Base-by-base conservation (phyloP, 2,113 vertebrate species). In the Crotalus viridis region DNA sequence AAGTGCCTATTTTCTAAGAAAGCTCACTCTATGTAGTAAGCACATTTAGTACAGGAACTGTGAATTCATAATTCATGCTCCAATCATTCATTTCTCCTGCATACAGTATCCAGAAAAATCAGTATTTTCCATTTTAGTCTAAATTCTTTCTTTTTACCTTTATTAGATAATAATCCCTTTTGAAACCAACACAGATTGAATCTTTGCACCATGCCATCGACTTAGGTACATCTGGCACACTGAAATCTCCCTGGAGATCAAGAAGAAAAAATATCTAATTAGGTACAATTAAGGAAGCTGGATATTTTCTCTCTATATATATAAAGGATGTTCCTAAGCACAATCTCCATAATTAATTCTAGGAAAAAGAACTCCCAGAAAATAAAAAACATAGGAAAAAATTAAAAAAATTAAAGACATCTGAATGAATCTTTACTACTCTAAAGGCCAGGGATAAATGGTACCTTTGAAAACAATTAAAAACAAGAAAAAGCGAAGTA, bases 201-300 rank as follows among this genome's bases (percentile, higher is more conserved):
- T 99, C 99, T 96, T 99, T 98, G 97, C 99, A 99, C 99, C 99
- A 99, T 8, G 99, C 99, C 99, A 99, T 99, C 88, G 99, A 99
- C 94, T 99, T 99, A 81, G 99, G 99, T 94, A 99, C 98, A 96
- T 99, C 99, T 51, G 99, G 98, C 64, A 99, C 99, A 85, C 98
- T 98, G 88, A 99, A 98, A 94, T 99, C 99, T 0, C 98, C 99
- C 99, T 99, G 92, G 89, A 95, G 92, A 95, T 95, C 46, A 91
- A 96, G 0, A 55, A 10, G 3, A 93, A 59, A 95, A 57, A 0
- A 88, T 88, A n/a, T 33, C 55, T 91, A 64, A 93, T 81, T 64
- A 33, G 28, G 21, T 93, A 88, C 4, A 61, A 3, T 61, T 24
- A 90, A 5, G 0, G 74, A 81, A 43, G 33, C 74, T 81, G 74